Evolutionary conservation across 1,140 invertebrate genomes (phyloP).

Genomic region (Drosophila arizonae): DNA sequence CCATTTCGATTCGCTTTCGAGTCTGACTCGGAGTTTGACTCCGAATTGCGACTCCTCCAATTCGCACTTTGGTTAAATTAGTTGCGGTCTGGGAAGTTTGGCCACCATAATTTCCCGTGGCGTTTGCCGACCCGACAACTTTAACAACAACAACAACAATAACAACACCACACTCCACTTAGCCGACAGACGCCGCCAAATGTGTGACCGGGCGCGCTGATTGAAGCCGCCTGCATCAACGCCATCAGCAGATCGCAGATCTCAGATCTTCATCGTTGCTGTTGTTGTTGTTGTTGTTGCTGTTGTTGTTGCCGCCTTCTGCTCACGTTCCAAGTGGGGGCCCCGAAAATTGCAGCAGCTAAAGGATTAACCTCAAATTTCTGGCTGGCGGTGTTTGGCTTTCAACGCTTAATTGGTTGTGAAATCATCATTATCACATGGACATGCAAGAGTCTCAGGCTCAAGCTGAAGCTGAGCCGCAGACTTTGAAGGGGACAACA

Average conservation of each 20-base stretch:
- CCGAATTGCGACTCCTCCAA: constrained; percentile 76
- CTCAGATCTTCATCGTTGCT: constrained; percentile 58
- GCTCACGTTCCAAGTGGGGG: constrained; percentile 59
- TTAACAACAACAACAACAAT: constrained; percentile 51
- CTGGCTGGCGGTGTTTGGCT: constrained; percentile 77
- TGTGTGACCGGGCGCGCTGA: constrained; percentile 72
- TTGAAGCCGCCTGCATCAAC: constrained; percentile 79
- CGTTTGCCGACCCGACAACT: constrained; percentile 77
- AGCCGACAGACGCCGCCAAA: constrained; percentile 65
- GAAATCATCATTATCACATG: constrained; percentile 81
- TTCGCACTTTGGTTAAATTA: constrained; percentile 82
- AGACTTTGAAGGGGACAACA: not conserved
- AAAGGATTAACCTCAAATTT: constrained; percentile 81
- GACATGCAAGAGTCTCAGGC: constrained; percentile 47
- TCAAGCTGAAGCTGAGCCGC: not conserved
- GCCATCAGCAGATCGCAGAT: constrained; percentile 60
- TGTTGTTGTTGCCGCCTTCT: constrained; percentile 63
- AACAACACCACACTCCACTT: constrained; percentile 51
- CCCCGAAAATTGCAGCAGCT: constrained; percentile 76
- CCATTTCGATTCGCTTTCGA: constrained; percentile 75
- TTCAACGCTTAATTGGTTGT: constrained; percentile 82
- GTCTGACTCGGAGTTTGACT: constrained; percentile 52
- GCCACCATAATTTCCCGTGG: constrained; percentile 81
- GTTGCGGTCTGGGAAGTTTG: constrained; percentile 81
- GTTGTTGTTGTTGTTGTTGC: constrained; percentile 9